Evolutionary conservation across 2,113 vertebrate genomes (phyloP), one percentile per base, ranked within the genome.

Genomic region (Carettochelys insculpta): DNA sequence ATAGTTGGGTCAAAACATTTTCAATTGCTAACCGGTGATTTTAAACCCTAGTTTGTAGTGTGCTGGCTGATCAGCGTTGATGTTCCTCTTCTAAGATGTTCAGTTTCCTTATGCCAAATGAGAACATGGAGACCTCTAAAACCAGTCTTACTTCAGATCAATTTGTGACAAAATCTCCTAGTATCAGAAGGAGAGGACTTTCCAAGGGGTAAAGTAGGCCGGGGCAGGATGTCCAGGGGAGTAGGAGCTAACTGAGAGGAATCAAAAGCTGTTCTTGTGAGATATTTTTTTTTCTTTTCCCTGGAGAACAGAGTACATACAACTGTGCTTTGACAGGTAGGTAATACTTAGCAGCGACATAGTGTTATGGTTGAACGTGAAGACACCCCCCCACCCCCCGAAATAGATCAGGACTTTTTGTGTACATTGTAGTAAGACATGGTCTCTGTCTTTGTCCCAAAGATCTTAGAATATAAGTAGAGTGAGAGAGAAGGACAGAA

Each of bases 1-100:
- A 54, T 94, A 89, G 71, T 93, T 80, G 11, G 2, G 80, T 86
- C 85, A 94, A 68, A 80, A 61, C 89, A 78, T 92, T 93, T 38
- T n/a, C 90, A 68, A 94, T 43, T 27, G 56, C 89, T 89, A 52
- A 20, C 51, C 51, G 20, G 51, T 52, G 51, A 19, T 52, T 20
- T 19, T 52, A 91, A 34, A 41, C 27, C 41, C 34, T 6, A 17
- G 65, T 89, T 79, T 87, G 43, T 43, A 82, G 58, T 22, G 61
- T 89, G 52, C 86, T 77, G 68, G 53, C 88, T 92, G 56, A 87
- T 84, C n/a, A 41, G 4, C 71, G n/a, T 27, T 86, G 38, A 29
- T 88, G 51, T 20, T 52, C 51, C 51, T 52, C 51, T 52, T 52
- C 51, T 1, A 20, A 41, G 19, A 61, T 88, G 2, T 89, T 92